phyloP scores from a whole-genome alignment of 2,113 vertebrate genomes.

The Alouatta palliata region DNA sequence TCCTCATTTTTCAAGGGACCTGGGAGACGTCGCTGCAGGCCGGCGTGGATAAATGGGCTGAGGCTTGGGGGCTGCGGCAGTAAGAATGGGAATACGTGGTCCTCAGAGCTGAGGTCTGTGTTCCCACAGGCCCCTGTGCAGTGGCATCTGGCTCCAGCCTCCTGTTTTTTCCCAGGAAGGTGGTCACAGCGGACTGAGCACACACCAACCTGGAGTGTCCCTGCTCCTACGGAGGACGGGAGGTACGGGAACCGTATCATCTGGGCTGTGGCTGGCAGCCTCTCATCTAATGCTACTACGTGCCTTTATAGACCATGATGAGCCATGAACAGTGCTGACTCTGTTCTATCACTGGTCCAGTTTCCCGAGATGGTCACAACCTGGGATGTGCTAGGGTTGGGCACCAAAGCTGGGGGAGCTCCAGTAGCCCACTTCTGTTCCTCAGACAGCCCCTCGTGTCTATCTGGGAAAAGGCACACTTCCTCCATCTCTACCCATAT shows the following conservation, averaged over 20 bases:
- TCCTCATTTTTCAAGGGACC: background rate
- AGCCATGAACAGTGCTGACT: rapidly evolving
- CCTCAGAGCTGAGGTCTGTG: background rate
- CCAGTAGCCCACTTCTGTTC: background rate
- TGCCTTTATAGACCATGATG: rapidly evolving
- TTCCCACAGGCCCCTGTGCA: rapidly evolving
- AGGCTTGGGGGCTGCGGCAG: background rate
- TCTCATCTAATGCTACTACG: background rate
- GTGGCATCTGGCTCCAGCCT: background rate
- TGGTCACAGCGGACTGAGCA: background rate
- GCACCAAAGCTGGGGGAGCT: background rate
- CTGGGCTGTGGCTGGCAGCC: background rate
- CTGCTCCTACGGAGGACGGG: rapidly evolving
- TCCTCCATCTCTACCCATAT: rapidly evolving
- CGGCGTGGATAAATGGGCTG: rapidly evolving
- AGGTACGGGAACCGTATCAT: rapidly evolving
- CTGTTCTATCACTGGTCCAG: background rate
- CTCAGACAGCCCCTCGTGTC: rapidly evolving
- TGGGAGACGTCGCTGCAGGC: rapidly evolving
- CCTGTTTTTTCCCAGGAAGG: background rate
- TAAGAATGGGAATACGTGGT: rapidly evolving
- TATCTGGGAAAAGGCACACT: rapidly evolving
- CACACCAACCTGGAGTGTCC: background rate
- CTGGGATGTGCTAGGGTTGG: background rate
- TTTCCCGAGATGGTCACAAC: background rate